Base-by-base conservation (phyloP, 2,113 vertebrate species). In the Dromas ardeola region DNA sequence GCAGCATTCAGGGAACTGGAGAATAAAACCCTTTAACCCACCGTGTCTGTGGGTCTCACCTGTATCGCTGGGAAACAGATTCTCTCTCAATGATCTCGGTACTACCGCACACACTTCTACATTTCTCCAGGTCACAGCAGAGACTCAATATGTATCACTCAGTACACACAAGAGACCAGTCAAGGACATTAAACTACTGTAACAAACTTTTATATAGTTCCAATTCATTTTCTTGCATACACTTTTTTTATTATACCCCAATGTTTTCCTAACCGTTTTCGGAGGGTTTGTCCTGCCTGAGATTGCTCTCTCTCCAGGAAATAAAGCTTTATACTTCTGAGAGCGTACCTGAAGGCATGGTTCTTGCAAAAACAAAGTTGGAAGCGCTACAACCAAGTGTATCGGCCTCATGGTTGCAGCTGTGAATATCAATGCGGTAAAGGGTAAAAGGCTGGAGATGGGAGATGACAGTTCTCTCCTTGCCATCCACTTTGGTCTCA, bases 361-460 rank as follows among this genome's bases (percentile, higher is more conserved):
- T 99, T 95, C 99, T 98, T 50, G 99, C 99, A 86, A 99, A 99
- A 85, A 99, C 99, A 4, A 99, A 99, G 94, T 99, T 99, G 34
- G 99, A 99, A 10, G 99, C 99, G 0, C 99, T 99, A 90, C 99
- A 99, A 81, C 98, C 98, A 11, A 98, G 98, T 5, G 94, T 98
- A 71, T 98, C 98, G 10, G 99, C 99, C 96, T 99, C 99, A 1
- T 99, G 98, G 90, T 99, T 99, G 90, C 99, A 99, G 91, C 99
- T 99, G 76, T 99, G 99, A 59, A 99, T 99, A 91, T 99, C 99
- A 2, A 99, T 99, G 81, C 99, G 99, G 97, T 99, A 99, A 19
- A 99, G 97, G 5, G 99, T 99, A 84, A 99, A 99, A 43, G 99
- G 99, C 71, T 97, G 98, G 79, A 99, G 98, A 85, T 98, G 98